Evolutionary conservation across 2,888 invertebrate species (phyloP), one percentile per base, ranked within the genome.

Genomic region (Saturnia pavonia): DNA sequence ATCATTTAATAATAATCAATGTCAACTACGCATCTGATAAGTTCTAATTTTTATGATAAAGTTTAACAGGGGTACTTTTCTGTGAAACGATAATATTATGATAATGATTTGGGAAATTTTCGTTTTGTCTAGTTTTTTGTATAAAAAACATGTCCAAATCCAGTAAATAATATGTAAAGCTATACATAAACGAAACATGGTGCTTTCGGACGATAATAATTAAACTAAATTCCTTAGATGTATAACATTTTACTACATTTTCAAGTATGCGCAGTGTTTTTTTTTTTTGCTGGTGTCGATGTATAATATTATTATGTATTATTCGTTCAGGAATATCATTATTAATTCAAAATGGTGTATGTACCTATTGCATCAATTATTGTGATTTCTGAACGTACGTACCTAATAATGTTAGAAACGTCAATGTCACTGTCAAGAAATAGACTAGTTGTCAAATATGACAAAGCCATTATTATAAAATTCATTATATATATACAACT

Each of bases 401-500:
- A 54, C 22, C 11, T 11, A 54, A 54, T 27, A 14, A 27, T 60
- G 11, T 60, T 60, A 12, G 14, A 60, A 60, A 60, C 57, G 25
- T 60, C 27, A 60, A 60, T 60, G 57, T 60, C 57, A 60, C 57
- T 60, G 57, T 60, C 57, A 60, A 27, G 57, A 60, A 60, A 22
- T 57, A 57, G 25, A 22, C 22, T 8, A 60, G 27, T 60, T 27
- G 3, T 27, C 57, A 60, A 60, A 60, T 27, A 14, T 27, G 57
- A 27, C 57, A 60, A 60, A 25, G 4, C 25, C 4, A 57, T 57
- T 25, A 57, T 8, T 57, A 25, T 9, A 25, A 22, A 57, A 25
- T n/a, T n/a, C n/a, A n/a, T n/a, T n/a, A n/a, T n/a, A n/a, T n/a
- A n/a, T n/a, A n/a, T n/a, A n/a, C n/a, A n/a, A n/a, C n/a, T n/a